Percentiles rank a stretch among this genome's conserved stretches.
Conservation (phyloP, 2,113 vertebrate species). For the Hemicordylus capensis region DNA sequence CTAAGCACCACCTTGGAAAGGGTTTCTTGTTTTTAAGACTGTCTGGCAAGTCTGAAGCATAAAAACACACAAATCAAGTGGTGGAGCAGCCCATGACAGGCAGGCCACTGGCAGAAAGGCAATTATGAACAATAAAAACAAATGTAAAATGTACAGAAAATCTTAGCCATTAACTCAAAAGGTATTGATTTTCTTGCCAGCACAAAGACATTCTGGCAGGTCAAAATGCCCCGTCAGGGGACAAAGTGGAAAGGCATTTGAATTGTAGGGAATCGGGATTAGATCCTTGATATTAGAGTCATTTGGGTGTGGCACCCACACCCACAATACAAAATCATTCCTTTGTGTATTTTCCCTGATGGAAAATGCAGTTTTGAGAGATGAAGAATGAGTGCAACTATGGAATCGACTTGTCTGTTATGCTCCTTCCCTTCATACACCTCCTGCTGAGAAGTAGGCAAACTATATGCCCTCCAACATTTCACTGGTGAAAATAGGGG, state of each 20-base stretch:
- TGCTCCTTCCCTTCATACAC: no score
- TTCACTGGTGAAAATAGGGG: neutral
- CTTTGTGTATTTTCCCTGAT: neutral
- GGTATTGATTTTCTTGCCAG: neutral
- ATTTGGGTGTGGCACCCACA: neutral
- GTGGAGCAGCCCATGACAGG: slow-evolving; percentile 52
- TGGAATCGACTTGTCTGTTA: neutral
- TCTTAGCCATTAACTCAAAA: slow-evolving; percentile 26
- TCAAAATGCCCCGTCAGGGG: neutral
- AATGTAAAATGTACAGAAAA: slow-evolving; percentile 57
- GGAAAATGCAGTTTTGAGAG: neutral
- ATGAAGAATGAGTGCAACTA: neutral
- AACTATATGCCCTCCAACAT: no score
- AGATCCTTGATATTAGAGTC: neutral
- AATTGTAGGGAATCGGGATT: neutral
- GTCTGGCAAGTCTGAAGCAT: slow-evolving; percentile 47
- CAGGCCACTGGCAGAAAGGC: slow-evolving; percentile 46
- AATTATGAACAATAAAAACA: slow-evolving; percentile 65
- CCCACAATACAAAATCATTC: neutral
- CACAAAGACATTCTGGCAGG: fast-evolving
- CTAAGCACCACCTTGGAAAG: slow-evolving; percentile 27
- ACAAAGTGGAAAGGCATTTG: neutral
- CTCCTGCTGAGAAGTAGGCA: no score
- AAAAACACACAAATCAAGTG: slow-evolving; percentile 53
- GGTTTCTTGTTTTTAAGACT: neutral